Percentiles rank a stretch among this genome's conserved stretches.
phyloP scores from a whole-genome alignment of 37 sponge, comb jelly and placozoan genomes.

The Bolinopsis microptera region DNA sequence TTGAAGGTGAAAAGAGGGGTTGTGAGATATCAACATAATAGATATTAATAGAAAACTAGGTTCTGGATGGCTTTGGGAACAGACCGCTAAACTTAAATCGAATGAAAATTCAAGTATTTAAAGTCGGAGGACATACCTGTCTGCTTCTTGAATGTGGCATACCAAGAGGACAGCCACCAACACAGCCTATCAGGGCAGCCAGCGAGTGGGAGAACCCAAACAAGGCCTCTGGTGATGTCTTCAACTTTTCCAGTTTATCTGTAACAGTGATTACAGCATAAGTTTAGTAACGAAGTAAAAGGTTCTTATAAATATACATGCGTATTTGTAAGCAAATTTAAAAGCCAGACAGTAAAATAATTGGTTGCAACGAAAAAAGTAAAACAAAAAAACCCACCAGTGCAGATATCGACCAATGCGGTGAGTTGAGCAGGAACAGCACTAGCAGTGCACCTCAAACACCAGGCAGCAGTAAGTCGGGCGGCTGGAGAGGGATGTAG shows the following conservation, averaged over 20 bases:
- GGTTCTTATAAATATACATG: no score
- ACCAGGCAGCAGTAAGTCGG: constrained; percentile 85
- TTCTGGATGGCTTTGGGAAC: no score
- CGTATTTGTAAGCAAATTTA: no score
- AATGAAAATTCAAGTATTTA: no score
- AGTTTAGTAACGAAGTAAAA: no score
- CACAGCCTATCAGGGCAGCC: constrained; percentile 86
- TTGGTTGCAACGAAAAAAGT: no score
- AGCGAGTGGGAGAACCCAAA: constrained; percentile 79
- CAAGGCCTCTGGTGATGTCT: constrained; percentile 70
- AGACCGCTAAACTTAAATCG: no score
- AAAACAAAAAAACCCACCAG: constrained; percentile 58
- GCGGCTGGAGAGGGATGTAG: constrained; percentile 71
- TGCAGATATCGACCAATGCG: constrained; percentile 73
- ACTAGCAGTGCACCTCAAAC: constrained; percentile 78
- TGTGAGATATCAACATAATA: not conserved
- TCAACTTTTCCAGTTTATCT: constrained; percentile 60
- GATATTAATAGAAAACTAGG: not conserved
- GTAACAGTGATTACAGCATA: no score
- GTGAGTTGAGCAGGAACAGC: constrained; percentile 91
- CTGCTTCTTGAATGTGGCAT: constrained; percentile 70
- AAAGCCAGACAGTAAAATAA: no score
- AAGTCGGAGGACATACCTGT: constrained; percentile 9
- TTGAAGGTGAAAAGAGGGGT: not conserved
- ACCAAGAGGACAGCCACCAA: constrained; percentile 81